phyloP scores from a whole-genome alignment of 2,113 vertebrate species.

The Gallinago jamesoni region DNA sequence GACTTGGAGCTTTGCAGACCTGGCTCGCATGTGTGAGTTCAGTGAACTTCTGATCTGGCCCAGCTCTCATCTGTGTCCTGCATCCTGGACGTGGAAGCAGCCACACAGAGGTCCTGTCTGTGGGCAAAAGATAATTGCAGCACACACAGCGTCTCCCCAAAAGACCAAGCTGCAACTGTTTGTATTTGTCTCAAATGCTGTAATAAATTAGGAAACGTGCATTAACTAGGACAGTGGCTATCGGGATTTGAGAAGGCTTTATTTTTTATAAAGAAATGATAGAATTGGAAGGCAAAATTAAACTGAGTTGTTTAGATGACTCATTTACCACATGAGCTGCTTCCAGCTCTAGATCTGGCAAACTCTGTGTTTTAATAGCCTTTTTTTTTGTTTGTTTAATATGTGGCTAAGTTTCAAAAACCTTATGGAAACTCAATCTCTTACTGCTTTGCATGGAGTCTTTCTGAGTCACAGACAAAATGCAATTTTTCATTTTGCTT shows the following conservation, averaged over 20 bases:
- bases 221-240: not conserved
- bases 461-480: constrained; percentile 35
- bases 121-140: not conserved
- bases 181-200: not conserved
- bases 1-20: not conserved
- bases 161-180: not conserved
- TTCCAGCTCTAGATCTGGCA: constrained; percentile 28
- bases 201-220: not conserved
- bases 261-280: not conserved
- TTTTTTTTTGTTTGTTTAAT: constrained; percentile 6
- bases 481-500: constrained; percentile 3
- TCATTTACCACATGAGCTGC: constrained; percentile 31
- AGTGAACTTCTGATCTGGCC: not conserved
- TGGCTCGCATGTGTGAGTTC: rapidly evolving
- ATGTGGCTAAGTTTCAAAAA: constrained; percentile 30
- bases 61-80: not conserved
- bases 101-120: not conserved
- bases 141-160: not conserved
- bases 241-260: not conserved
- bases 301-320: constrained; percentile 29
- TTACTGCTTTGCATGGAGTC: not conserved
- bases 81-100: not conserved
- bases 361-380: constrained; percentile 9
- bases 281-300: not conserved
- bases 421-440: not conserved